Conservation (phyloP, 1,140 invertebrate species). For the Agrilus planipennis region DNA sequence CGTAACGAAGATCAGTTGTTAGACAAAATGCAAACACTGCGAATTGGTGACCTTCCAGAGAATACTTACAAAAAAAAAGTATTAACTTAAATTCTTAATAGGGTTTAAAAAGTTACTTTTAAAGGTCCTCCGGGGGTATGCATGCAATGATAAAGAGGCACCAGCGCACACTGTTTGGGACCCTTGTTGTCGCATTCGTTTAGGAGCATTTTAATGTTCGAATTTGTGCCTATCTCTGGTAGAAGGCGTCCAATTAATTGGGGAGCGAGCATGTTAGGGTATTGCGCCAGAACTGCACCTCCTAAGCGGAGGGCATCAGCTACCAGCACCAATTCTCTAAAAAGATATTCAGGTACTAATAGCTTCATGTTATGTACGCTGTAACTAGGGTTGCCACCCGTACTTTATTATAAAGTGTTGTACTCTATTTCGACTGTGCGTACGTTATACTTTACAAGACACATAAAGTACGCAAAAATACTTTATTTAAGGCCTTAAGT, state of each 20-base stretch:
- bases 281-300: constrained; percentile 76
- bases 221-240: constrained; percentile 78
- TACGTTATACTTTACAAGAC: no score
- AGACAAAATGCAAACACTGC: constrained; percentile 91
- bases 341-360: constrained; percentile 13
- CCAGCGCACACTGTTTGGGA: constrained; percentile 73
- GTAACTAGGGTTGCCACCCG: no score
- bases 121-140: constrained; percentile 95
- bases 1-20: constrained; percentile 84
- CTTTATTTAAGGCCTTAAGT: no score
- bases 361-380: no score
- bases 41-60: constrained; percentile 94
- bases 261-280: constrained; percentile 92
- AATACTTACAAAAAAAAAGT: constrained; percentile 55
- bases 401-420: no score
- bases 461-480: no score
- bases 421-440: no score
- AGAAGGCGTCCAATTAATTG: constrained; percentile 87
- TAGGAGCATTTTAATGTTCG: constrained; percentile 75
- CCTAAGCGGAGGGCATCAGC: constrained; percentile 89
- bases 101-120: constrained; percentile 48
- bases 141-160: constrained; percentile 89
- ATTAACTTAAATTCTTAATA: background rate
- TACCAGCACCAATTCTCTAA: constrained; percentile 81
- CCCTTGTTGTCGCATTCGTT: constrained; percentile 82